Conservation (phyloP, 2,797 vertebrate species). For the Alfaro cultratus region DNA sequence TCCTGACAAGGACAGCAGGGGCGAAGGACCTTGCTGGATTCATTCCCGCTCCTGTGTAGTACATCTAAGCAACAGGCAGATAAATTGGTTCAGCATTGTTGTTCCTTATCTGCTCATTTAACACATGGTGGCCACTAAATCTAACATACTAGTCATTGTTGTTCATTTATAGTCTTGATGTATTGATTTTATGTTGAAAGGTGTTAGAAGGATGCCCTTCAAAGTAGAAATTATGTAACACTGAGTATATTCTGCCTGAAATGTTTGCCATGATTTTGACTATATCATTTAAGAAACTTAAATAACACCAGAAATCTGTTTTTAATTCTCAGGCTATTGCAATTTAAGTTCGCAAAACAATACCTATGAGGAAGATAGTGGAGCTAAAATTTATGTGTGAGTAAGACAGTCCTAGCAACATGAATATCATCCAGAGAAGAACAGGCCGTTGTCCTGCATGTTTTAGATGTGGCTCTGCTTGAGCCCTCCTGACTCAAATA, state of each 20-base stretch:
- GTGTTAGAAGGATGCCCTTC: background rate
- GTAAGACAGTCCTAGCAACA: background rate
- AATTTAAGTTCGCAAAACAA: background rate
- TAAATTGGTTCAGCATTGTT: background rate
- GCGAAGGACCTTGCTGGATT: slow-evolving; percentile 96
- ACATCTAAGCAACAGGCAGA: slow-evolving; percentile 81
- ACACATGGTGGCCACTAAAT: background rate
- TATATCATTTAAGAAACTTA: background rate
- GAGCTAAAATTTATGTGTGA: background rate
- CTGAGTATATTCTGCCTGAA: background rate
- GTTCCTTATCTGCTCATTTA: background rate
- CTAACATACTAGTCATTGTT: too few relatives aligned
- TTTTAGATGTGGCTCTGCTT: background rate
- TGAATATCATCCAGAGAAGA: background rate
- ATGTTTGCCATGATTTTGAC: background rate
- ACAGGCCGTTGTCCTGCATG: background rate
- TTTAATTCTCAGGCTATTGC: background rate
- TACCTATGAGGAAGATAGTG: background rate
- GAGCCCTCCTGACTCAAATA: background rate
- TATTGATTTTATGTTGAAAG: background rate
- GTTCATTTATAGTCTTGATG: background rate
- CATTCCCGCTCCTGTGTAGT: slow-evolving; percentile 95
- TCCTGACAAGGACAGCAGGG: slow-evolving; percentile 91
- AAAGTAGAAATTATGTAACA: background rate
- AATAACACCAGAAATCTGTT: background rate